Conservation (phyloP, 2,797 vertebrate species). For the Alauda arvensis region DNA sequence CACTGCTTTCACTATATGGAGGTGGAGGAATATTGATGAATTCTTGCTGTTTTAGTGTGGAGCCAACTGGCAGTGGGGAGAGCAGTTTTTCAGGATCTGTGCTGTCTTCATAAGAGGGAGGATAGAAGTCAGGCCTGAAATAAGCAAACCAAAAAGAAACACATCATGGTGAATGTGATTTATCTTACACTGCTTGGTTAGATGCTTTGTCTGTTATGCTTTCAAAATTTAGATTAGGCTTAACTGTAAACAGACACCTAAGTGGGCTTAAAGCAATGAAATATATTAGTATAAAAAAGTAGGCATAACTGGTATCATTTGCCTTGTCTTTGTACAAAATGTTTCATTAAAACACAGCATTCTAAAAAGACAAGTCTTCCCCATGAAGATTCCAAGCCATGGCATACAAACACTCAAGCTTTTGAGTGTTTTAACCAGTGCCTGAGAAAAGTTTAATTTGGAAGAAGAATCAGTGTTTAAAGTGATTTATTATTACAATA, state of each 20-base stretch:
- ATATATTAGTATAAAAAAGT: not conserved
- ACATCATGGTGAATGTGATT: not conserved
- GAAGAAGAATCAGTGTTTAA: not conserved
- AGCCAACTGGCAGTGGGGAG: not conserved
- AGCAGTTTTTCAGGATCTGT: slow-evolving; percentile 36
- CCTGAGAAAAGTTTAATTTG: not conserved
- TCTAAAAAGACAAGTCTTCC: not conserved
- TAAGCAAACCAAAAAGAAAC: not conserved
- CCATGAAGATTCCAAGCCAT: not conserved
- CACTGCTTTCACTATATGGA: slow-evolving; percentile 66
- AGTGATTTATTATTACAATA: not conserved
- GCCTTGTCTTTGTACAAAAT: not conserved
- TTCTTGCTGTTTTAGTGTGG: not conserved
- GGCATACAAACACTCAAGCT: not conserved
- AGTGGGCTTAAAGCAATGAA: not conserved
- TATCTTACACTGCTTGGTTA: not conserved
- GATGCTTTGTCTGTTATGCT: not conserved
- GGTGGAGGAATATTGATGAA: slow-evolving; percentile 70
- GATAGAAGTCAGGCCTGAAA: slow-evolving; percentile 77
- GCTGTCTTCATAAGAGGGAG: slow-evolving; percentile 80
- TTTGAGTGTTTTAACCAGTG: not conserved
- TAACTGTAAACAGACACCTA: not conserved
- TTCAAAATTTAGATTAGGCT: not conserved
- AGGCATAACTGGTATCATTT: not conserved
- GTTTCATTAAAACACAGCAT: not conserved